A percentile compares a stretch with the other conserved stretches of the same genome.
These are phyloP conservation scores for Malurus splendens DNA, from an alignment of 2,797 vertebrate species.

Conservation along the genomic window DNA sequence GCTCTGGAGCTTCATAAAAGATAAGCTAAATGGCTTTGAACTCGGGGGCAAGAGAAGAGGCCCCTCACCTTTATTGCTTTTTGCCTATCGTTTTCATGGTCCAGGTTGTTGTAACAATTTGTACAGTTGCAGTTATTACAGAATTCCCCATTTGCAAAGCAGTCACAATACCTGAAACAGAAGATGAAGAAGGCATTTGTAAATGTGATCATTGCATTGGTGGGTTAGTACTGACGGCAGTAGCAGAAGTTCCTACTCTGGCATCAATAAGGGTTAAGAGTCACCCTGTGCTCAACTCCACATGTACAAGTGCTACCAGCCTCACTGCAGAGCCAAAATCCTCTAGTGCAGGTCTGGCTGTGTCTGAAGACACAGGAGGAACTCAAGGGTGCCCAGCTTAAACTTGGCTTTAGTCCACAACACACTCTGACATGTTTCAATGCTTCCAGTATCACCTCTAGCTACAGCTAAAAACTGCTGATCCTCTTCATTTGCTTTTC, in stretches of 20 bases:
- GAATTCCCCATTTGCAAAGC: constrained; percentile 98
- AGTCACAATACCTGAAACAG: constrained; percentile 90
- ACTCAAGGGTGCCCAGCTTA: background rate
- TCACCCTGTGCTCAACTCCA: background rate
- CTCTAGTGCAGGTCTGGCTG: background rate
- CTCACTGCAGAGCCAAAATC: background rate
- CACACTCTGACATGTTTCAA: background rate
- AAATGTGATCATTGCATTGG: background rate
- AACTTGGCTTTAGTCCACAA: background rate
- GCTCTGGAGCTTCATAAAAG: background rate
- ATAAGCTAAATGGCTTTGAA: background rate
- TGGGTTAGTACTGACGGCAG: background rate
- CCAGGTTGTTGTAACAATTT: constrained; percentile 97
- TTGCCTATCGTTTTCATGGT: constrained; percentile 93
- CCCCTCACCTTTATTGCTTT: constrained; percentile 94
- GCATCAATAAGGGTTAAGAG: background rate
- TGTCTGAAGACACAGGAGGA: background rate
- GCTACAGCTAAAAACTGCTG: background rate
- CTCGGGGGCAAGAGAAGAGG: background rate
- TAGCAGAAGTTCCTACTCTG: background rate
- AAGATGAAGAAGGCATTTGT: background rate
- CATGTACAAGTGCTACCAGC: rapidly evolving
- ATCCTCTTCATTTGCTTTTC: background rate
- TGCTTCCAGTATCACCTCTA: background rate
- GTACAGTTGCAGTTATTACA: constrained; percentile 98